Evolutionary conservation across 1,140 invertebrate species (phyloP).

Genomic region (Steinernema khuongi): DNA sequence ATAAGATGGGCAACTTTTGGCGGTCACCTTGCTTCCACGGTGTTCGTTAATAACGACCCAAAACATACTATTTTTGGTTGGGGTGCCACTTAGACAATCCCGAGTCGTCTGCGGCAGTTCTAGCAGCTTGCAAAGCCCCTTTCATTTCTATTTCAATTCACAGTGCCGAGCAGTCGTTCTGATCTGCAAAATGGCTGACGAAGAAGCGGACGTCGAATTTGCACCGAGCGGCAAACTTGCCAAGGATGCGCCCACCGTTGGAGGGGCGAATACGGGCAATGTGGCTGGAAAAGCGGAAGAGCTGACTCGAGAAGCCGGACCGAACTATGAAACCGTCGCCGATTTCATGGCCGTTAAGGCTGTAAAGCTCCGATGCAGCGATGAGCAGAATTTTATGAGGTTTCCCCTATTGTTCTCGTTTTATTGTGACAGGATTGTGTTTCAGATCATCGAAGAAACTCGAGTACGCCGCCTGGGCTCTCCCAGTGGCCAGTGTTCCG

Average conservation of each 20-base stretch:
- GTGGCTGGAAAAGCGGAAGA: not conserved
- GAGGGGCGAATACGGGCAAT: not conserved
- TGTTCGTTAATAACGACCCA: not conserved
- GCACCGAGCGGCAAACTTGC: not conserved
- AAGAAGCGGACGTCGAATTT: not conserved
- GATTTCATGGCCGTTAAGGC: not conserved
- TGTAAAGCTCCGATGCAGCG: not conserved
- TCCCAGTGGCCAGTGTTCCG: not conserved
- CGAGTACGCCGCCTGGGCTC: not conserved
- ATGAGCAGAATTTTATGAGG: not conserved
- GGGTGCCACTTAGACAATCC: too few relatives aligned
- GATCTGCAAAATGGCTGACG: not conserved
- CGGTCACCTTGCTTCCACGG: not conserved
- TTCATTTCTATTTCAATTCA: too few relatives aligned
- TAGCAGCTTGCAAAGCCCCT: too few relatives aligned
- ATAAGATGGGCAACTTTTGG: conserved; percentile 8
- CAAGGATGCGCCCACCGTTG: not conserved
- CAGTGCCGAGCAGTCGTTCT: too few relatives aligned
- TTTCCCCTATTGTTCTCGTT: not conserved
- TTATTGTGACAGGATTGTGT: not conserved
- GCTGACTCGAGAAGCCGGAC: not conserved
- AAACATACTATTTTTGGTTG: too few relatives aligned
- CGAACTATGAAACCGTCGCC: not conserved
- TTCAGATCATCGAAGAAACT: not conserved
- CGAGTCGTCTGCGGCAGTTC: too few relatives aligned